Conservation (phyloP, 1,140 invertebrate genomes). For the Teleogryllus occipitalis region DNA sequence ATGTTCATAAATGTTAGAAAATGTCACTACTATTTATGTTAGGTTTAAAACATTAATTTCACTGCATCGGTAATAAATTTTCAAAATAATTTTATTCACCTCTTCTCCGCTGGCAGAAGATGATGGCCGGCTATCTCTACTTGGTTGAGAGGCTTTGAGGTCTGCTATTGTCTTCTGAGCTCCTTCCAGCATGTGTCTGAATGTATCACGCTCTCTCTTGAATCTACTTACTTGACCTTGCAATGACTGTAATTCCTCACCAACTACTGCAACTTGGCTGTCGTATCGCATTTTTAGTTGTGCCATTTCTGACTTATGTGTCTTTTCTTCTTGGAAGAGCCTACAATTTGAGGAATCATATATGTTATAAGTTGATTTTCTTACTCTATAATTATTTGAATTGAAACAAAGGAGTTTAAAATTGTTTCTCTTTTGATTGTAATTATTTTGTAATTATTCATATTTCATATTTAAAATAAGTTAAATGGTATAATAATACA, state of each 20-base stretch:
- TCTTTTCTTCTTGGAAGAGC: slow-evolving; percentile 66
- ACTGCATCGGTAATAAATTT: slow-evolving; percentile 38
- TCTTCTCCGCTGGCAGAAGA: background rate
- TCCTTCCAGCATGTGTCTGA: slow-evolving; percentile 81
- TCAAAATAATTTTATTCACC: background rate
- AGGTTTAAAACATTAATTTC: background rate
- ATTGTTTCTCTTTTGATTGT: too few species aligned
- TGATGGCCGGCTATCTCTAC: background rate
- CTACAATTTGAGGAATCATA: slow-evolving; percentile 32
- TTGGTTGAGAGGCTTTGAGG: slow-evolving; percentile 42
- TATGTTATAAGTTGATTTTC: too few species aligned
- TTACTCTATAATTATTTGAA: too few species aligned
- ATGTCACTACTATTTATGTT: too few species aligned
- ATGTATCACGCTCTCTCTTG: slow-evolving; percentile 80
- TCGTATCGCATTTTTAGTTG: slow-evolving; percentile 84
- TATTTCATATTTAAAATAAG: too few species aligned
- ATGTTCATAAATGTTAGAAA: too few species aligned
- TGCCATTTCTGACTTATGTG: slow-evolving; percentile 72
- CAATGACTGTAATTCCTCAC: slow-evolving; percentile 75
- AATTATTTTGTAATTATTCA: too few species aligned
- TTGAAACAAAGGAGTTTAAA: too few species aligned
- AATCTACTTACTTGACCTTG: slow-evolving; percentile 72
- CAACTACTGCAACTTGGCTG: slow-evolving; percentile 71
- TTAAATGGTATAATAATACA: too few species aligned
- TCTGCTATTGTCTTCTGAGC: slow-evolving; percentile 75